Evolutionary conservation across 1,140 invertebrate genomes (phyloP), one percentile per base, ranked within the genome.

Genomic region (Helicoverpa zea): DNA sequence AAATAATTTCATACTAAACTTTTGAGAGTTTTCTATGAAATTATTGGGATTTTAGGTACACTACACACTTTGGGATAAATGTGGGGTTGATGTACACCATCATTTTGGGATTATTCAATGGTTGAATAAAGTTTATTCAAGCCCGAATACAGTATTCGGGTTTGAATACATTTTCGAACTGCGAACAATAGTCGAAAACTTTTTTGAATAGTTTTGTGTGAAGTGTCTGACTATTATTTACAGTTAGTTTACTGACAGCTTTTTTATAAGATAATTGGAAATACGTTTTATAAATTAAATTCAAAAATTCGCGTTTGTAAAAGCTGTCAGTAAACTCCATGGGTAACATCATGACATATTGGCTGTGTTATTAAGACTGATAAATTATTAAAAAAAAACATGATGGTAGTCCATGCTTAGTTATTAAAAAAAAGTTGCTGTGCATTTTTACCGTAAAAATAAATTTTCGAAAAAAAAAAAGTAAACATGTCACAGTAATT

Each of bases 391-490:
- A 72, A 43, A 70, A 56, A 68, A 80, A 47, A 72, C 86, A 84
- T 87, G 84, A 86, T 88, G 87, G 66, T 56, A 82, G 61, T 76
- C 84, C 84, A 83, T 79, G 81, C 77, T 77, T 51, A 29, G 43
- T 29, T 76, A 51, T 35, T n/a, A n/a, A n/a, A 52, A 77, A 54
- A 64, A 54, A 66, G 56, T 56, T 77, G 14, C 75, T 77, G 23
- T 51, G 59, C 61, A 63, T 64, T 16, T 77, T 77, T 77, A 77
- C 75, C 11, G 4, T 29, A 64, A 16, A 0, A 5, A 29, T 13
- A 49, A 52, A 11, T 52, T 23, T 43, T 43, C 35, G 35, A n/a
- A n/a, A 52, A 63, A 29, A n/a, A 59, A 49, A 75, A 29, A 18
- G 43, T 78, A 35, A 81, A 68, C 51, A 61, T 81, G 51, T 79